Evolutionary conservation across 2,113 vertebrate genomes (phyloP).

Genomic region (Prolemur simus): DNA sequence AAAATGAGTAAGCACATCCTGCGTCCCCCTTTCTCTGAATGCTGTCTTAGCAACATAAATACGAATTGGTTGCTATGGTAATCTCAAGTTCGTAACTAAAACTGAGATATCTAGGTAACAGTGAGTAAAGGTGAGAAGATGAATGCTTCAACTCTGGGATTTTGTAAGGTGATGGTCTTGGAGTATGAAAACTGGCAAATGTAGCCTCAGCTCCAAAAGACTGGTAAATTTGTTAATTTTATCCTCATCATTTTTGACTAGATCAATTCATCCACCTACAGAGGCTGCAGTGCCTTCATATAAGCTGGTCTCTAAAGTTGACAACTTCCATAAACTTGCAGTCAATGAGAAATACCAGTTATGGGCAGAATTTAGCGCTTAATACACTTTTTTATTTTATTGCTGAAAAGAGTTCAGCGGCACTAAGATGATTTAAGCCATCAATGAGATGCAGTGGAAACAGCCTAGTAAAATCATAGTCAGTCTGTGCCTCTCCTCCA

Average conservation of each 20-base stretch:
- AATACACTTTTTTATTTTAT: constrained; percentile 85
- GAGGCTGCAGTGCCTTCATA: constrained; percentile 78
- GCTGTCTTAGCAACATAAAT: constrained; percentile 74
- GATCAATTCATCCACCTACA: constrained; percentile 74
- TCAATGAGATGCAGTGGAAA: constrained; percentile 78
- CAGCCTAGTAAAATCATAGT: constrained; percentile 76
- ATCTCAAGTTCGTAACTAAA: constrained; percentile 75
- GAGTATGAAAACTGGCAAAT: constrained; percentile 62
- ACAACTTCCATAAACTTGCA: constrained; percentile 82
- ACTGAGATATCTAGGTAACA: constrained; percentile 72
- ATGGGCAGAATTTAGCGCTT: constrained; percentile 83
- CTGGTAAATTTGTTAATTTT: constrained; percentile 81
- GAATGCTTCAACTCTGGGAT: constrained; percentile 37
- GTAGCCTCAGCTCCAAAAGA: constrained; percentile 50
- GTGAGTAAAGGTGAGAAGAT: constrained; percentile 67
- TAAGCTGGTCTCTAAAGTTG: constrained; percentile 76
- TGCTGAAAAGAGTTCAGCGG: constrained; percentile 76
- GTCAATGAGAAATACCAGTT: constrained; percentile 82
- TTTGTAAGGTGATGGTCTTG: constrained; percentile 65
- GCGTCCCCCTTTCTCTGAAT: constrained; percentile 56
- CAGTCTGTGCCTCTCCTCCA: constrained; percentile 60
- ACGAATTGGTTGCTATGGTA: constrained; percentile 80
- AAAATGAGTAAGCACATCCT: constrained; percentile 79
- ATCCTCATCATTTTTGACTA: constrained; percentile 74
- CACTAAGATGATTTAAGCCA: constrained; percentile 81